A percentile compares a stretch with the other conserved stretches of the same genome.
These are phyloP conservation scores for Axis porcinus DNA, from an alignment of 2,113 vertebrate genomes.

Conservation along the genomic window DNA sequence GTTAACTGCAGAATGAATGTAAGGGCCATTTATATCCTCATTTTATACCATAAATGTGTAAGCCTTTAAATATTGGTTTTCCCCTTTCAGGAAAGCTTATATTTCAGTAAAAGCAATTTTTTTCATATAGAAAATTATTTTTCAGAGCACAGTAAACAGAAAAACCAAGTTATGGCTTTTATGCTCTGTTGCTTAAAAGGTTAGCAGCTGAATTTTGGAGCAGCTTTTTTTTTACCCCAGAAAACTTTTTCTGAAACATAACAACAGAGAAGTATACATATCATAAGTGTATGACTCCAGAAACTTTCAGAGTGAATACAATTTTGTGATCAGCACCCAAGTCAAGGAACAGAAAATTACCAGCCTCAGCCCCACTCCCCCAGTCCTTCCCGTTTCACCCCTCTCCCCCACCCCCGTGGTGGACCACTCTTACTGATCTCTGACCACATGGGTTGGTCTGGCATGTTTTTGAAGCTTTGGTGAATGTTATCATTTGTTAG, in stretches of 20 bases:
- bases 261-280: background rate
- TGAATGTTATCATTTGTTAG: background rate
- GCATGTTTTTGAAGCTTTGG: background rate
- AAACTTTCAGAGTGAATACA: background rate
- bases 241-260: background rate
- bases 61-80: background rate
- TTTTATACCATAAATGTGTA: background rate
- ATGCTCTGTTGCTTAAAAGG: background rate
- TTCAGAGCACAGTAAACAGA: background rate
- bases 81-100: background rate
- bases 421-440: no score
- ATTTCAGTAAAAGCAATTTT: constrained; percentile 45
- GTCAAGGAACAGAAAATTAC: background rate
- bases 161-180: background rate
- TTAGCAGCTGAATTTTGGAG: background rate
- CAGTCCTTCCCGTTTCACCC: fast-evolving
- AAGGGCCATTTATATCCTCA: background rate
- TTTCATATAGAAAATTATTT: background rate
- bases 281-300: background rate
- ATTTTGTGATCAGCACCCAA: background rate
- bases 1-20: background rate
- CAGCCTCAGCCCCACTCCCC: background rate
- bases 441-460: background rate
- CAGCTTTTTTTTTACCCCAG: background rate
- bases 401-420: fast-evolving